phyloP scores from a whole-genome alignment of 2,797 vertebrate species.

The Molossus molossus region DNA sequence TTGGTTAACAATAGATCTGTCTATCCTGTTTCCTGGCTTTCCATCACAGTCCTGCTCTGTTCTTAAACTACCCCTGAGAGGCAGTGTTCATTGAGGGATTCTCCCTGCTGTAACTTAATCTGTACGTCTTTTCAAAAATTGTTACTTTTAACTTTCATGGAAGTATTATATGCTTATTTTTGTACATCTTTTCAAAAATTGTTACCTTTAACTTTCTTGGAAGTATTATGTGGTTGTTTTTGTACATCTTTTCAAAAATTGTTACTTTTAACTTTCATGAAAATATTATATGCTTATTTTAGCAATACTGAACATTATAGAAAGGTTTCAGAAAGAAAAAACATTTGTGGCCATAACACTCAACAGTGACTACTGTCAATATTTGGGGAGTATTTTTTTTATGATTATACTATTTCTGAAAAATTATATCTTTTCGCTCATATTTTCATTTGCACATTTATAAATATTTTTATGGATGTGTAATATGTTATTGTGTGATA shows the following conservation, averaged over 20 bases:
- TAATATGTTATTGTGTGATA: not conserved
- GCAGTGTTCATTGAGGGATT: not conserved
- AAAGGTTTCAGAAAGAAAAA: not conserved
- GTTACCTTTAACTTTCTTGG: not conserved
- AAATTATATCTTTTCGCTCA: not conserved
- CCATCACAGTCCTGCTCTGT: not conserved
- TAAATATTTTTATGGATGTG: not conserved
- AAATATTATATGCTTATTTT: not conserved
- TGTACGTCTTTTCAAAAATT: not conserved
- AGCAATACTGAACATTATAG: not conserved
- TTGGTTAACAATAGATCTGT: accelerated
- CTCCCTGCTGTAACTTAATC: not conserved
- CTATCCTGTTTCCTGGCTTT: accelerated
- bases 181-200: not conserved
- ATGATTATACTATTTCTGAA: not conserved
- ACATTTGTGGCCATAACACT: not conserved
- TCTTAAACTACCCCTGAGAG: not conserved
- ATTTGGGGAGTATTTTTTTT: not conserved
- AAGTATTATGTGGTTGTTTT: not conserved
- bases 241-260: not conserved
- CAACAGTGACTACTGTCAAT: not conserved
- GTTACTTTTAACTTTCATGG: not conserved
- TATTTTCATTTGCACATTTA: not conserved
- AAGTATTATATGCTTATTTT: not conserved
- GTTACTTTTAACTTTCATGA: not conserved